A percentile compares a stretch with the other conserved stretches of the same genome.
phyloP scores from a whole-genome alignment of 2,888 invertebrate species.

The Troides aeacus region DNA sequence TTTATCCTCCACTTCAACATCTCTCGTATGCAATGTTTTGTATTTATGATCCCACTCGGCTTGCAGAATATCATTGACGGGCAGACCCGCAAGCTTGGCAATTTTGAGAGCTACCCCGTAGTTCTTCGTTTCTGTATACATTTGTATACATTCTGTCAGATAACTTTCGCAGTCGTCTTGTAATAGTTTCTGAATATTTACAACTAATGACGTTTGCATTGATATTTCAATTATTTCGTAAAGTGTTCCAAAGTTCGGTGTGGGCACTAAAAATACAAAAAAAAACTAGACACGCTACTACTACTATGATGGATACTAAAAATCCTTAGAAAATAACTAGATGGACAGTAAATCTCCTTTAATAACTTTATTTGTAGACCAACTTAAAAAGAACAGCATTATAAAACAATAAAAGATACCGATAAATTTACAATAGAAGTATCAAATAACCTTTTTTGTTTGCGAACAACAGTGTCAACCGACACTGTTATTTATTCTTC shows the following conservation, averaged over 20 bases:
- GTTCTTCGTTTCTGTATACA: slow-evolving; percentile 69
- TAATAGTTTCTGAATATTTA: slow-evolving; percentile 75
- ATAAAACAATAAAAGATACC: too few relatives aligned
- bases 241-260: slow-evolving; percentile 64
- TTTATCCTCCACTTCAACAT: slow-evolving; percentile 56
- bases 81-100: slow-evolving; percentile 71
- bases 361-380: too few relatives aligned
- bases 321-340: neutral
- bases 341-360: neutral
- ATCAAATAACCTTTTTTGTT: too few relatives aligned
- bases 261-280: slow-evolving; percentile 55
- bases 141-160: slow-evolving; percentile 75
- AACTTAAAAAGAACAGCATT: too few relatives aligned
- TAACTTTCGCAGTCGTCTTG: slow-evolving; percentile 66
- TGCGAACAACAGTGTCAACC: too few relatives aligned
- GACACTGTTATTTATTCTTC: too few relatives aligned
- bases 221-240: slow-evolving; percentile 80
- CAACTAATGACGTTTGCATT: slow-evolving; percentile 73
- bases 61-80: slow-evolving; percentile 75
- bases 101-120: slow-evolving; percentile 81
- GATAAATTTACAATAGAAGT: too few relatives aligned
- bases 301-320: too few relatives aligned
- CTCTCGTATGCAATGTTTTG: slow-evolving; percentile 55
- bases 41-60: slow-evolving; percentile 79
- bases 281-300: neutral